Evolutionary conservation across 2,797 vertebrate species (phyloP).

Genomic region (Pseudochromis fuscus): DNA sequence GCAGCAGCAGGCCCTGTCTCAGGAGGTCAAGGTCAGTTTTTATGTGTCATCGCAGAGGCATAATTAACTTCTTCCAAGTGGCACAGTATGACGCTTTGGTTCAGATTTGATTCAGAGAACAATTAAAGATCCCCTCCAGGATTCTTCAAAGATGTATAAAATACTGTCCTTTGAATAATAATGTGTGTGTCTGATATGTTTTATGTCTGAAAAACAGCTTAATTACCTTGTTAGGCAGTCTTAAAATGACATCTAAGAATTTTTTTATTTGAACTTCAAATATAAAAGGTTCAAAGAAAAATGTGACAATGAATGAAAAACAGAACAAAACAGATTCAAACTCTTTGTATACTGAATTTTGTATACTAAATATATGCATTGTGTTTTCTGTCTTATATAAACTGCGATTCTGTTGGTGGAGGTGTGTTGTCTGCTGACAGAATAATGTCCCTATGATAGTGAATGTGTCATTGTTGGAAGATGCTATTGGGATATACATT

Average conservation of each 20-base stretch:
- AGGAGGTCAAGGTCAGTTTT: slow-evolving; percentile 85
- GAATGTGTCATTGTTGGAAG: background rate
- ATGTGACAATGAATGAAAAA: no score
- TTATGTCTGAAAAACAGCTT: background rate
- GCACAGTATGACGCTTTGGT: background rate
- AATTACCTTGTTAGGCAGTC: background rate
- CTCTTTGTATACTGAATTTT: no score
- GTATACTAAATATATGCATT: no score
- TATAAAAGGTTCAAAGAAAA: no score
- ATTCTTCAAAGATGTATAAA: background rate
- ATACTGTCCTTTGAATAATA: background rate
- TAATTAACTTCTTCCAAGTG: background rate
- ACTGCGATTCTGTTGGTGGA: background rate
- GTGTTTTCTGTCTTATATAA: background rate
- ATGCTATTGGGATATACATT: background rate
- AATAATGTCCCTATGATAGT: no score
- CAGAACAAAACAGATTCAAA: no score
- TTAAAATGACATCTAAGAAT: background rate
- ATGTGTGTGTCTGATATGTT: background rate
- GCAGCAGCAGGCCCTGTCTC: slow-evolving; percentile 87
- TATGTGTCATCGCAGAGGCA: background rate
- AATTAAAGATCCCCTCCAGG: slow-evolving; percentile 2
- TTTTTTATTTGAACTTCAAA: background rate
- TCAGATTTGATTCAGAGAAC: slow-evolving; percentile 5
- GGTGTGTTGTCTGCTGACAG: background rate